A percentile compares a stretch with the other conserved stretches of the same genome.
These are phyloP conservation scores for Pseudopodoces humilis DNA, from an alignment of 2,113 vertebrate genomes.

Conservation along the genomic window DNA sequence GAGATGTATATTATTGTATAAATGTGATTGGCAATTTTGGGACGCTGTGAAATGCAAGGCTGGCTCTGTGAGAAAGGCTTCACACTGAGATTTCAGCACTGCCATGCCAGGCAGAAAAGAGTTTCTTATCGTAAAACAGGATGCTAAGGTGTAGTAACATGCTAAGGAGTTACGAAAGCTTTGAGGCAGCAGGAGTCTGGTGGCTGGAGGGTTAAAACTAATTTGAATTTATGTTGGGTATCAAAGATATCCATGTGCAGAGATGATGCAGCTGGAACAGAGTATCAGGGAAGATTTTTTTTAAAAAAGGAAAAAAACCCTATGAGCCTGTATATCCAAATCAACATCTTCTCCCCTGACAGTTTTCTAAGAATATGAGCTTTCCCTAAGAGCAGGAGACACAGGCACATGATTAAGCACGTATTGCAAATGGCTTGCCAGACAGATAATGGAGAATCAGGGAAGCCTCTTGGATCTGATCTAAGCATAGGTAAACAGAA, in stretches of 20 bases:
- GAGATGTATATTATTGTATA: neutral
- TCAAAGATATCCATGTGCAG: neutral
- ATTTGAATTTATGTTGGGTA: neutral
- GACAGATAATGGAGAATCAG: neutral
- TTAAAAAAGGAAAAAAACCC: too few species aligned
- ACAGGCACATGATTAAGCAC: neutral
- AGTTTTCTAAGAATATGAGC: neutral
- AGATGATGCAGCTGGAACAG: neutral
- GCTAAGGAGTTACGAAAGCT: neutral
- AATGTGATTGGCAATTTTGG: slow-evolving; percentile 14
- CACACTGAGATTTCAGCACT: slow-evolving; percentile 15
- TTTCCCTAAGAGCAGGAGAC: neutral
- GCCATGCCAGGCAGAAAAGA: slow-evolving; percentile 23
- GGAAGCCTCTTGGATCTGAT: neutral
- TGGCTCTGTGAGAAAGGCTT: neutral
- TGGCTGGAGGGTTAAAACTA: neutral
- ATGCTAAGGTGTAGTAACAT: neutral
- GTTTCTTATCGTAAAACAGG: neutral
- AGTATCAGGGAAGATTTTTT: neutral
- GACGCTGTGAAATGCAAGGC: slow-evolving; percentile 3
- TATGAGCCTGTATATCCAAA: neutral
- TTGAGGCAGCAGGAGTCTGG: neutral
- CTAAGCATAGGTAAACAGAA: neutral
- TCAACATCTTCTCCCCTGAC: neutral
- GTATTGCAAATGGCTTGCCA: neutral